Evolutionary conservation across 2,113 vertebrate species (phyloP).

Genomic region (Mustela nigripes): DNA sequence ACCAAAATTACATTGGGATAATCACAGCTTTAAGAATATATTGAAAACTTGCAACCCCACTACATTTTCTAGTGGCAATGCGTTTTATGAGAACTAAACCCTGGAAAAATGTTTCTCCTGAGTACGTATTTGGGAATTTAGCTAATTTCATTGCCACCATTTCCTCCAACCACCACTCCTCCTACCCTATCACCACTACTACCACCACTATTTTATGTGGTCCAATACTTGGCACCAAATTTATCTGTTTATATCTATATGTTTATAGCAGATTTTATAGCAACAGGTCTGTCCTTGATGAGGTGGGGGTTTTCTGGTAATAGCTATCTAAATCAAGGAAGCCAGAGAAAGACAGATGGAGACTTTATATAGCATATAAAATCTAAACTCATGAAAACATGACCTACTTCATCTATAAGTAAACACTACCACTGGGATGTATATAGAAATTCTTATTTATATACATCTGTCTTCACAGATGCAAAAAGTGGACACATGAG

Average conservation of each 20-base stretch:
- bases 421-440: neutral
- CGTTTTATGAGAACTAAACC: neutral
- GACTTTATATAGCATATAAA: slow-evolving; percentile 49
- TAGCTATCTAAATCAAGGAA: slow-evolving; percentile 17
- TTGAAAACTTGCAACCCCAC: neutral
- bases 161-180: neutral
- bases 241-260: neutral
- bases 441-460: neutral
- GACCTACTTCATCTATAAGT: neutral
- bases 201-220: neutral
- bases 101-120: neutral
- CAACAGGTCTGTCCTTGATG: neutral
- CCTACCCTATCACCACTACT: neutral
- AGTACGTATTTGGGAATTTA: neutral
- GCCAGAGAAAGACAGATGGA: slow-evolving; percentile 29
- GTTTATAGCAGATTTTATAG: slow-evolving; percentile 2
- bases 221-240: neutral
- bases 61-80: neutral
- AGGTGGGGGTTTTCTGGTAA: neutral
- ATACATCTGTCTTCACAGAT: neutral
- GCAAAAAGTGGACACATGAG: neutral
- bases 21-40: slow-evolving; percentile 22
- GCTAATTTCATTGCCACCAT: neutral
- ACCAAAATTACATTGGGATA: neutral
- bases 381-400: slow-evolving; percentile 46